phyloP scores from a whole-genome alignment of 2,888 invertebrate species.

The Andrena hattorfiana region DNA sequence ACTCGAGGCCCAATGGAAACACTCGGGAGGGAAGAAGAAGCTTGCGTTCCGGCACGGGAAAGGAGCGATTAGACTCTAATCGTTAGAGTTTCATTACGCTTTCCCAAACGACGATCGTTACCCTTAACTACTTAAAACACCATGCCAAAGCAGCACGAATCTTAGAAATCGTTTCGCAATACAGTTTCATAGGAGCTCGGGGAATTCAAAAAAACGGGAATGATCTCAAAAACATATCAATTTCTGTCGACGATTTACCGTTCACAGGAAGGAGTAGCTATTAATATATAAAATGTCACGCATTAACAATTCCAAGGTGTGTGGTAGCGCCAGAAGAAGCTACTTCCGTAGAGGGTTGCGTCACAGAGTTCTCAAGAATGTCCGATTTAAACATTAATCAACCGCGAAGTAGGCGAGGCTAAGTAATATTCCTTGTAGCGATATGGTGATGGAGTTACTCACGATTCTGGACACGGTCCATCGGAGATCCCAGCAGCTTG shows the following conservation, averaged over 20 bases:
- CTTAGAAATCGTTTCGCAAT: background rate
- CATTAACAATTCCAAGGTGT: no score
- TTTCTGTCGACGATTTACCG: no score
- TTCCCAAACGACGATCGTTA: constrained; percentile 18
- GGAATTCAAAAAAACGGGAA: no score
- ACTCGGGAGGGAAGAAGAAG: background rate
- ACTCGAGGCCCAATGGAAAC: background rate
- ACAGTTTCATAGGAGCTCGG: no score
- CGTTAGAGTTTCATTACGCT: constrained; percentile 1
- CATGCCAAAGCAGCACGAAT: background rate
- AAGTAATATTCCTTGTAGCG: background rate
- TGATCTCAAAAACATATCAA: no score
- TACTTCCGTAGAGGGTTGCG: no score
- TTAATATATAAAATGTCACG: no score
- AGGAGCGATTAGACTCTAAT: constrained; percentile 11
- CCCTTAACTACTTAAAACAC: background rate
- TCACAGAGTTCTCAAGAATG: no score
- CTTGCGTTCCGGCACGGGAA: background rate
- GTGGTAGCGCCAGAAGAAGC: no score
- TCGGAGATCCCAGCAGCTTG: background rate
- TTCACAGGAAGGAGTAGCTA: no score
- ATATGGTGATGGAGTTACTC: constrained; percentile 14
- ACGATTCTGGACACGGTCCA: background rate
- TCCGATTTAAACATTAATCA: no score
- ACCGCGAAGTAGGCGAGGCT: background rate